Conservation (phyloP, 2,113 vertebrate genomes). For the Rhadina sibilatrix region DNA sequence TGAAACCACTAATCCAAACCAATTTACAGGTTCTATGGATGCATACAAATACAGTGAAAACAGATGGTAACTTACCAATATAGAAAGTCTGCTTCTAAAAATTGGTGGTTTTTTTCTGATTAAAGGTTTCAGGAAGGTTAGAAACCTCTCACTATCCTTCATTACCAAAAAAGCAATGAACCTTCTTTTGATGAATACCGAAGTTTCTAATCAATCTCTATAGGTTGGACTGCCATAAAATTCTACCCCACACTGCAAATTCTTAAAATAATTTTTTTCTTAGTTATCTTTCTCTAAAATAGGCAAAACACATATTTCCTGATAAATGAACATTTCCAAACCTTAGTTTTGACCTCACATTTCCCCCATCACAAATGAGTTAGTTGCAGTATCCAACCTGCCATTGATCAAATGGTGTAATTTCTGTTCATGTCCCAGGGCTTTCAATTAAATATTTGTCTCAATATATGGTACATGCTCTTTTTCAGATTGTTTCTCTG, state of each 20-base stretch:
- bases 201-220: background rate
- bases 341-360: background rate
- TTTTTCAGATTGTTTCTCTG: conserved; percentile 5
- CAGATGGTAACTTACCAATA: background rate
- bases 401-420: background rate
- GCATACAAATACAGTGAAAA: background rate
- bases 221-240: background rate
- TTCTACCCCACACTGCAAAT: background rate
- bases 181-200: background rate
- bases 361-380: background rate
- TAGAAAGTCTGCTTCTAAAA: background rate
- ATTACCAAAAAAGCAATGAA: background rate
- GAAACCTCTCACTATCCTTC: background rate
- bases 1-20: background rate
- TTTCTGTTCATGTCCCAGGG: background rate
- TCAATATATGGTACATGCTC: background rate
- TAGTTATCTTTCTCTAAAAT: background rate
- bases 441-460: conserved; percentile 37
- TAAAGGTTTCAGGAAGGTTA: background rate
- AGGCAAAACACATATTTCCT: background rate
- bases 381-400: background rate
- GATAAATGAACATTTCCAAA: background rate
- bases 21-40: background rate
- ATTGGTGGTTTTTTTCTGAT: background rate
- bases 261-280: background rate